Conservation (phyloP, 2,888 invertebrate species). For the Leptothorax acervorum region DNA sequence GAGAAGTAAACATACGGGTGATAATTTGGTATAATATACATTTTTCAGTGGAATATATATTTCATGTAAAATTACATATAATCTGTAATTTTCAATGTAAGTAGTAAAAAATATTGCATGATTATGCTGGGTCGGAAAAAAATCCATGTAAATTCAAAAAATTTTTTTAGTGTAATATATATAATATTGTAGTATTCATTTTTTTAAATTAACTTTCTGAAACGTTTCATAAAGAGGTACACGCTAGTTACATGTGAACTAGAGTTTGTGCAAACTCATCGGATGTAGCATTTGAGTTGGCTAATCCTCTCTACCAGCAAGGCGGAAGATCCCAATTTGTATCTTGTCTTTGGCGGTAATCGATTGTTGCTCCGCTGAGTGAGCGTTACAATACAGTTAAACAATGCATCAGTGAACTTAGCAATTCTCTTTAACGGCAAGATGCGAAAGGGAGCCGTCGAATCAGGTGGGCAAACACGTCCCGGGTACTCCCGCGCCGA, state of each 20-base stretch:
- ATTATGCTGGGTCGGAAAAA: too few relatives aligned
- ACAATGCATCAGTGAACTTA: constrained; percentile 49
- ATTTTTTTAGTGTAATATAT: too few relatives aligned
- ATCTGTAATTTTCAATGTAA: too few relatives aligned
- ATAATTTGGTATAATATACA: too few relatives aligned
- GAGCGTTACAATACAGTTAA: constrained; percentile 32
- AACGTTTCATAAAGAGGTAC: background rate
- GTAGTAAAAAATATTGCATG: too few relatives aligned
- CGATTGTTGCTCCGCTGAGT: constrained; percentile 43
- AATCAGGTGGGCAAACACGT: constrained; percentile 60
- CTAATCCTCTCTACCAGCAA: constrained; percentile 18
- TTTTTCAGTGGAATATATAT: too few relatives aligned
- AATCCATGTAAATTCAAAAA: too few relatives aligned
- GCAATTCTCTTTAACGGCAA: constrained; percentile 35
- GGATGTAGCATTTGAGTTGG: constrained; percentile 5
- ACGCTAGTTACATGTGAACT: background rate
- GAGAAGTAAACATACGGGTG: too few relatives aligned
- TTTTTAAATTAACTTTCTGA: background rate
- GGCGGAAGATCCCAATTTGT: constrained; percentile 32
- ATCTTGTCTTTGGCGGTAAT: constrained; percentile 51
- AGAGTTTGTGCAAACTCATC: constrained; percentile 10
- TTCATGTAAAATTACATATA: too few relatives aligned
- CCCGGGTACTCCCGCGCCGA: constrained; percentile 17
- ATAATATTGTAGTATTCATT: background rate
- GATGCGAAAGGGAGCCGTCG: constrained; percentile 45